Percentiles rank a stretch among this genome's conserved stretches.
Evolutionary conservation across 2,797 vertebrate genomes (phyloP).

Genomic region (Brachyrhaphis roseni): DNA sequence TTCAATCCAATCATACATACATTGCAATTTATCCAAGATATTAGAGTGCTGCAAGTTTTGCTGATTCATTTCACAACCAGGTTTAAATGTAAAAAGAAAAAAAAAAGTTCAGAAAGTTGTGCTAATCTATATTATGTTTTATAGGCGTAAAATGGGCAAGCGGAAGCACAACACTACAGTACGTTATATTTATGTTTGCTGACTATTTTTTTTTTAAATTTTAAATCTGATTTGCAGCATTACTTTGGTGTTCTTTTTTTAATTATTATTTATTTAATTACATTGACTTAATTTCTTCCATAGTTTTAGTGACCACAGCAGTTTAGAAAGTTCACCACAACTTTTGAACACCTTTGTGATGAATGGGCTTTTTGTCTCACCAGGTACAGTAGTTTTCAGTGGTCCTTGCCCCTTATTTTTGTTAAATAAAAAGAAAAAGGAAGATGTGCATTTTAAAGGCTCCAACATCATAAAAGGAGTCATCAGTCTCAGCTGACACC

Average conservation of each 20-base stretch:
- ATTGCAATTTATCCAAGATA: too few species aligned
- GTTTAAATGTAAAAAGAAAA: not conserved
- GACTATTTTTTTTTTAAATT: not conserved
- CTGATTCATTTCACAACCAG: not conserved
- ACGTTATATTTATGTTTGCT: not conserved
- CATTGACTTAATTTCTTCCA: constrained; percentile 12
- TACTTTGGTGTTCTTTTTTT: constrained; percentile 7
- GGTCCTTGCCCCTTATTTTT: constrained; percentile 10
- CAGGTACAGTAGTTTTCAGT: constrained; percentile 30
- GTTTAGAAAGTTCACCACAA: constrained; percentile 37
- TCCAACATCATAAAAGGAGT: constrained; percentile 55
- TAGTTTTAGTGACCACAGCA: constrained; percentile 30
- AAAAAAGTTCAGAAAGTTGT: not conserved
- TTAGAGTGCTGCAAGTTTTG: too few species aligned
- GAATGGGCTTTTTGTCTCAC: constrained; percentile 5
- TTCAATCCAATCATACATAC: too few species aligned
- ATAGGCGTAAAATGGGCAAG: not conserved
- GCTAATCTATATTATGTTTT: too few species aligned
- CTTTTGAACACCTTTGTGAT: constrained; percentile 21
- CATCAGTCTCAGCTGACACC: constrained; percentile 59
- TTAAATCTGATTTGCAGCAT: not conserved
- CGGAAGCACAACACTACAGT: not conserved
- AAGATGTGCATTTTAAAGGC: constrained; percentile 66
- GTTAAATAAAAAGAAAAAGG: constrained; percentile 12
- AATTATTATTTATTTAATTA: constrained; percentile 13